These are phyloP conservation scores for Sciurus vulgaris DNA, from an alignment of 2,797 vertebrate genomes.

Conservation along the genomic window DNA sequence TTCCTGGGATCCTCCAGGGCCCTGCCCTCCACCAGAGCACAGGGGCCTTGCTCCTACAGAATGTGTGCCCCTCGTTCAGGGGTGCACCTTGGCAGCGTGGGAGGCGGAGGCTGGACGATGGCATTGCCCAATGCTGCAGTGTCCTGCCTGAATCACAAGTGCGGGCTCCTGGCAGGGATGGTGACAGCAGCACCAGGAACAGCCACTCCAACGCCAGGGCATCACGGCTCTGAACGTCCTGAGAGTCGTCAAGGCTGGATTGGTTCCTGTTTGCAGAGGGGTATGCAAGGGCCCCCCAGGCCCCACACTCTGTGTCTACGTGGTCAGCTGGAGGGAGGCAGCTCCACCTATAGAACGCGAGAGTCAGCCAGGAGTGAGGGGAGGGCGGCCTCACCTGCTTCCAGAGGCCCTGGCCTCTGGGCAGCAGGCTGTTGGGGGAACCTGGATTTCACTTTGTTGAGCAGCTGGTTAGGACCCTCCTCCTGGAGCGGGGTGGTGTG, in stretches of 20 bases:
- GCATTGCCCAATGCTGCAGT: rapidly evolving
- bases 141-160: background rate
- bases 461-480: background rate
- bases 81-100: rapidly evolving
- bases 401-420: rapidly evolving
- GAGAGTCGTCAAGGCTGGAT: rapidly evolving
- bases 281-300: background rate
- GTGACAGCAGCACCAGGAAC: rapidly evolving
- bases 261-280: background rate
- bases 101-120: rapidly evolving
- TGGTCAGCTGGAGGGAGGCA: no score
- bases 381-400: background rate
- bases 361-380: background rate
- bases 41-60: rapidly evolving
- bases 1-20: background rate
- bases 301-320: background rate
- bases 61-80: rapidly evolving
- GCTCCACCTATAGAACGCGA: rapidly evolving
- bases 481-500: background rate
- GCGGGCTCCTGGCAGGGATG: rapidly evolving
- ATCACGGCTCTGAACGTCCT: rapidly evolving
- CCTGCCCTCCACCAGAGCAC: rapidly evolving
- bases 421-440: rapidly evolving
- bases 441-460: rapidly evolving
- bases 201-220: rapidly evolving